Base-by-base conservation (phyloP, 2,888 invertebrate species). In the Molorchus minor region DNA sequence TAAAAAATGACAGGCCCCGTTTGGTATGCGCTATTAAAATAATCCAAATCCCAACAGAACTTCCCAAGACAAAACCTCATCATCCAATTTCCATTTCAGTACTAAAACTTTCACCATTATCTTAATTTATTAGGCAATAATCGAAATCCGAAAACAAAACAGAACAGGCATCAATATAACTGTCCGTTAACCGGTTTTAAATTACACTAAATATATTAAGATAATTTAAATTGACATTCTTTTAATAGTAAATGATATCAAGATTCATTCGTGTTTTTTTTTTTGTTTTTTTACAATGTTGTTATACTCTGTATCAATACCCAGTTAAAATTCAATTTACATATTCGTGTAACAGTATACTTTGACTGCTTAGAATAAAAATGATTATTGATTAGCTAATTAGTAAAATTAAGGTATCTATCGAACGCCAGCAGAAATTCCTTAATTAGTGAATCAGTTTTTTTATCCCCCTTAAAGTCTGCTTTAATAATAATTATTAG, bases 181-280 rank as follows among this genome's bases (percentile, higher is more conserved):
- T 73, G 71, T 72, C 71, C 38, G 66, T 56, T 65, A 71, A 76
- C 75, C 75, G 75, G 77, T 76, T 76, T 71, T 67, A 69, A 72
- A 73, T 75, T 69, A 74, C 73, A 75, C 74, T 63, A 70, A 74
- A 73, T 72, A 73, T 73, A 75, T 76, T 75, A 75, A 75, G 74
- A 75, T 77, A 76, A 76, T 76, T 76, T 75, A 72, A 75, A 75
- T 75, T 77, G 76, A 76, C 76, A 76, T 77, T 77, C 76, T 76
- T 75, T 77, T 76, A 76, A 77, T 77, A 73, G 70, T 71, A 71
- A 72, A 72, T 68, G 75, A 72, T 70, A 73, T 72, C 71, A 65
- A 67, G 71, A 71, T 71, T 63, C 68, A 40, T 58, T 63, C 53
- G 58, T 56, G 56, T 62, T 68, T 67, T 65, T 65, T 58, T 67